Percentiles rank a stretch among this genome's conserved stretches.
phyloP scores from a whole-genome alignment of 2,888 invertebrate genomes.

The Lasioglossum marginatum region DNA sequence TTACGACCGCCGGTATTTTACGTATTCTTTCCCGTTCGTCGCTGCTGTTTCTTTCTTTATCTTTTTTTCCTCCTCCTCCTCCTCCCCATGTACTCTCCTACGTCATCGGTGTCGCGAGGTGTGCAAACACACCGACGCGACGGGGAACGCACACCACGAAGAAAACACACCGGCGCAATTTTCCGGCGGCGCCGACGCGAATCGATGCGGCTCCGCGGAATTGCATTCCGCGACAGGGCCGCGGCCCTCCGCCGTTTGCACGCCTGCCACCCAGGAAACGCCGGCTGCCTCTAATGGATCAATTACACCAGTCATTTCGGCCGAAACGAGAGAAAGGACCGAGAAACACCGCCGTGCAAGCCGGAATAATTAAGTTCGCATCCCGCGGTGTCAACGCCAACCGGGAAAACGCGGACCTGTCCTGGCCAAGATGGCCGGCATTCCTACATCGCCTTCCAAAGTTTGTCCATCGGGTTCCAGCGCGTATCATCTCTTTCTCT shows the following conservation, averaged over 20 bases:
- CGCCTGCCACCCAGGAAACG: conserved; percentile 48
- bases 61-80: not conserved
- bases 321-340: conserved; percentile 58
- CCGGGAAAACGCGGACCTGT: conserved; percentile 5
- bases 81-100: not conserved
- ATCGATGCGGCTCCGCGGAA: conserved; percentile 57
- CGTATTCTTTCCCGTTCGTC: not conserved
- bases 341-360: conserved; percentile 37
- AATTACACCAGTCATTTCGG: conserved; percentile 75
- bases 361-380: conserved; percentile 78
- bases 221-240: conserved; percentile 53
- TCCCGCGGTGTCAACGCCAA: conserved; percentile 71
- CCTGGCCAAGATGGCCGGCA: conserved; percentile 1
- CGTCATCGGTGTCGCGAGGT: not conserved
- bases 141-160: not conserved
- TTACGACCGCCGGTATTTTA: conserved; percentile 40
- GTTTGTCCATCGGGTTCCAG: not conserved
- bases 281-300: conserved; percentile 74
- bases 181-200: conserved; percentile 32
- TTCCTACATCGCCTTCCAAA: not conserved
- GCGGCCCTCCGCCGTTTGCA: conserved; percentile 8
- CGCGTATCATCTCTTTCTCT: not conserved
- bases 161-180: not conserved
- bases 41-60: not conserved
- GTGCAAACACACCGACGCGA: not conserved